These are phyloP conservation scores for Synergus itoensis DNA, from an alignment of 2,888 invertebrate species.

Conservation along the genomic window DNA sequence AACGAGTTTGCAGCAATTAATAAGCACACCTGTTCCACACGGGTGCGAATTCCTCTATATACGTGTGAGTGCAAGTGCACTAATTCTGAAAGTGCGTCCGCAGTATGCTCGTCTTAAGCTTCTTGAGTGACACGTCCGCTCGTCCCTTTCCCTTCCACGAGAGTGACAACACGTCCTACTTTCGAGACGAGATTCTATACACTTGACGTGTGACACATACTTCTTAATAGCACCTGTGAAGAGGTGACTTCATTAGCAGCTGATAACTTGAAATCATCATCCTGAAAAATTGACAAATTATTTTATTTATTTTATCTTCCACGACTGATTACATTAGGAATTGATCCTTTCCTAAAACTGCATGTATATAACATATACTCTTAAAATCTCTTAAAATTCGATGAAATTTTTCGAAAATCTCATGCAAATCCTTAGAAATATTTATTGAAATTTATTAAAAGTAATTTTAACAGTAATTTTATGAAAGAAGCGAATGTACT, in stretches of 20 bases:
- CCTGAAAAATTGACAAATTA: neutral
- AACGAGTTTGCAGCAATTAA: conserved; percentile 63
- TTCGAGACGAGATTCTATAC: conserved; percentile 47
- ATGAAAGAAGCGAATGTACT: neutral
- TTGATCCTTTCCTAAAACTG: too few relatives aligned
- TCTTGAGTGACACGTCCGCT: conserved; percentile 45
- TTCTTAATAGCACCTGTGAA: conserved; percentile 48
- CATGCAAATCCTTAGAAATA: too few relatives aligned
- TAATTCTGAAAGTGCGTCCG: conserved; percentile 42
- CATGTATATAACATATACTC: too few relatives aligned
- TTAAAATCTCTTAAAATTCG: too few relatives aligned
- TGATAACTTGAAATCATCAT: conserved; percentile 42
- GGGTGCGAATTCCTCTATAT: conserved; percentile 21
- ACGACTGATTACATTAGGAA: neutral
- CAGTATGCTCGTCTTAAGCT: conserved; percentile 46
- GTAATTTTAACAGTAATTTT: too few relatives aligned
- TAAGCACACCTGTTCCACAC: conserved; percentile 63
- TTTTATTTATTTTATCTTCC: neutral
- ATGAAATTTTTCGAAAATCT: too few relatives aligned
- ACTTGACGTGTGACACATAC: conserved; percentile 46
- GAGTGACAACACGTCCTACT: conserved; percentile 40
- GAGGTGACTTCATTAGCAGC: conserved; percentile 50
- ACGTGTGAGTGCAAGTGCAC: conserved; percentile 12
- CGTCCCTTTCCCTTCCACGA: conserved; percentile 42
- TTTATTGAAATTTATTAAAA: too few relatives aligned